A percentile compares a stretch with the other conserved stretches of the same genome.
Conservation (phyloP, 2,888 invertebrate species). For the Endomychus coccineus region DNA sequence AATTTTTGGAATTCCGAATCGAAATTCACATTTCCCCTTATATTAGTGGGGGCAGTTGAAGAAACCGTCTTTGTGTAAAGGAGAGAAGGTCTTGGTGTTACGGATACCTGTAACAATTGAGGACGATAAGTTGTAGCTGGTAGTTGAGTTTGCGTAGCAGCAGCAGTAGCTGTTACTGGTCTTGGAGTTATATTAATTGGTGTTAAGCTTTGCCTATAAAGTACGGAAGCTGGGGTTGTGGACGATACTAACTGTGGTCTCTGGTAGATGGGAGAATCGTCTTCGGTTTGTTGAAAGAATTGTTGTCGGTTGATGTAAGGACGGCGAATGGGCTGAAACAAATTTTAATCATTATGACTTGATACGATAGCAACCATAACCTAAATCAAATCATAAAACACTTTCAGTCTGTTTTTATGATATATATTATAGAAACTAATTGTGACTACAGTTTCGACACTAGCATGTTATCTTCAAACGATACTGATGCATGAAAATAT, state of each 20-base stretch:
- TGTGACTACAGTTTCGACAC: too few species aligned
- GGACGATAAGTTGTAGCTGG: constrained; percentile 63
- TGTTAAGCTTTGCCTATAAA: constrained; percentile 41
- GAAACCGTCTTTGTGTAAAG: constrained; percentile 36
- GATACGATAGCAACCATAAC: too few species aligned
- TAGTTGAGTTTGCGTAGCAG: constrained; percentile 45
- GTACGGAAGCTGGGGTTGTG: constrained; percentile 44
- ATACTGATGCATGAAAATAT: too few species aligned
- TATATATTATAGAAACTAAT: too few species aligned
- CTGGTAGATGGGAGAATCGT: constrained; percentile 28
- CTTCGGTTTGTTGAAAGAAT: constrained; percentile 31
- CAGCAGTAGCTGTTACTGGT: constrained; percentile 43
- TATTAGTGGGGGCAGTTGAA: constrained; percentile 31
- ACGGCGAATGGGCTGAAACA: constrained; percentile 35
- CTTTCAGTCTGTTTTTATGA: too few species aligned
- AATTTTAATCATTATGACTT: too few species aligned
- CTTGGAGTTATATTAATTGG: constrained; percentile 56
- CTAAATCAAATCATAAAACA: too few species aligned
- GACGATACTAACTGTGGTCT: constrained; percentile 40
- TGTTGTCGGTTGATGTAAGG: constrained; percentile 41
- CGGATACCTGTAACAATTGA: constrained; percentile 51
- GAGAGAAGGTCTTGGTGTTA: constrained; percentile 50
- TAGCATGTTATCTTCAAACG: too few species aligned
- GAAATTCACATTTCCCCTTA: constrained; percentile 48
- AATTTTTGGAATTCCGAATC: constrained; percentile 70